Evolutionary conservation across 2,797 vertebrate species (phyloP).

Genomic region (Ataeniobius toweri): DNA sequence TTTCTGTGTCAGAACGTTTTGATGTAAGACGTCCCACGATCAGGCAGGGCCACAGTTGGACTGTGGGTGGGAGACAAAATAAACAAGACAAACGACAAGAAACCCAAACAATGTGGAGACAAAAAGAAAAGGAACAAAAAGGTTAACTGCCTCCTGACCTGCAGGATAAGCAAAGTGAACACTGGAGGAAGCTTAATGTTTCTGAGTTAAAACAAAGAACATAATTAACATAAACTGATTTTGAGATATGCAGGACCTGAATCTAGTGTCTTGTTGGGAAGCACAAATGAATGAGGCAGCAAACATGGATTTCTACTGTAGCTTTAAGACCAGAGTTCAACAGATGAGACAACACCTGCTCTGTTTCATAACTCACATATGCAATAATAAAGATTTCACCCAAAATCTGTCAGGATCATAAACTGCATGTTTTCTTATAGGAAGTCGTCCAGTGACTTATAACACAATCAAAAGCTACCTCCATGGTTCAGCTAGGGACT

Average conservation of each 20-base stretch:
- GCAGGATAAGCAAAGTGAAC: slow-evolving; percentile 57
- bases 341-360: slow-evolving; percentile 34
- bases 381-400: slow-evolving; percentile 46
- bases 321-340: slow-evolving; percentile 48
- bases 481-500: not conserved
- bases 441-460: not conserved
- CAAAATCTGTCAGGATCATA: slow-evolving; percentile 17
- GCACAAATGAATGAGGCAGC: slow-evolving; percentile 10
- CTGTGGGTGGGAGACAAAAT: slow-evolving; percentile 58
- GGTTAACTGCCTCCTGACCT: slow-evolving; percentile 65
- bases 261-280: slow-evolving; percentile 1
- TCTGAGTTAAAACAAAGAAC: not conserved
- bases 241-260: not conserved
- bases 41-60: slow-evolving; percentile 24
- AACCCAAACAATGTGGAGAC: slow-evolving; percentile 42
- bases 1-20: slow-evolving; percentile 45
- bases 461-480: not conserved
- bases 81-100: slow-evolving; percentile 29
- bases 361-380: slow-evolving; percentile 72
- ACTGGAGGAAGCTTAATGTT: not conserved
- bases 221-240: not conserved
- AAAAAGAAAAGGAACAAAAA: slow-evolving; percentile 16
- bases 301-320: slow-evolving; percentile 35
- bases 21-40: slow-evolving; percentile 7
- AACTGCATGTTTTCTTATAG: not conserved